These are phyloP conservation scores for Myotis vivesi DNA, from an alignment of 2,797 vertebrate species.

Conservation along the genomic window DNA sequence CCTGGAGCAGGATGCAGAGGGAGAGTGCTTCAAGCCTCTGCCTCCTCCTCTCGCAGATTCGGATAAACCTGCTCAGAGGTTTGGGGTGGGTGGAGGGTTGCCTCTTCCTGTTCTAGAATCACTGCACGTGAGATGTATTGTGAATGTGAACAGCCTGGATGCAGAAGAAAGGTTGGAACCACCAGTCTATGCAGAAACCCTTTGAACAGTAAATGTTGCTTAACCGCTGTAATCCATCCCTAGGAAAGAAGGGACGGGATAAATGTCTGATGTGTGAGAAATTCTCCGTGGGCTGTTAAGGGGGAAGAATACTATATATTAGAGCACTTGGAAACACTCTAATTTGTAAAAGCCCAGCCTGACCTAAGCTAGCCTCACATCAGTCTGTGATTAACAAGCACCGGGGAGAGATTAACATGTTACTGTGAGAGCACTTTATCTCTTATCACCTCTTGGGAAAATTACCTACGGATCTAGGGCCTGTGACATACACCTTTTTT, in stretches of 20 bases:
- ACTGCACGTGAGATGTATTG: background rate
- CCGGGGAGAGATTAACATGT: background rate
- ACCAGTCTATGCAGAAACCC: background rate
- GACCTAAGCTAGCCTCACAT: background rate
- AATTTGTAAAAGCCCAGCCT: background rate
- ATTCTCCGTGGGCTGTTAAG: background rate
- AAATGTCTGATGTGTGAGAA: constrained; percentile 21
- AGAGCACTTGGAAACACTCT: background rate
- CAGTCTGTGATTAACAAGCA: background rate
- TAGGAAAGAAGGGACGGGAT: background rate
- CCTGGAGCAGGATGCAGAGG: background rate
- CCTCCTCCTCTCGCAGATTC: background rate
- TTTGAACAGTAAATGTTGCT: constrained; percentile 29
- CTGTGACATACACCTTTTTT: background rate
- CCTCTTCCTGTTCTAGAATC: background rate
- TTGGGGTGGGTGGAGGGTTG: background rate
- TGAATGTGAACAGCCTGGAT: background rate
- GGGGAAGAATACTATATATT: background rate
- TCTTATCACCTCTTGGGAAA: background rate
- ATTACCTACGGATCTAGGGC: background rate
- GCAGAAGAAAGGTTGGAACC: background rate
- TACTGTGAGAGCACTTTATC: background rate
- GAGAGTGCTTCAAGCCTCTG: background rate
- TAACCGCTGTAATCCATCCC: background rate
- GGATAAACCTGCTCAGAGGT: background rate